Conservation (phyloP, 2,113 vertebrate genomes). For the Menidia beryllina region DNA sequence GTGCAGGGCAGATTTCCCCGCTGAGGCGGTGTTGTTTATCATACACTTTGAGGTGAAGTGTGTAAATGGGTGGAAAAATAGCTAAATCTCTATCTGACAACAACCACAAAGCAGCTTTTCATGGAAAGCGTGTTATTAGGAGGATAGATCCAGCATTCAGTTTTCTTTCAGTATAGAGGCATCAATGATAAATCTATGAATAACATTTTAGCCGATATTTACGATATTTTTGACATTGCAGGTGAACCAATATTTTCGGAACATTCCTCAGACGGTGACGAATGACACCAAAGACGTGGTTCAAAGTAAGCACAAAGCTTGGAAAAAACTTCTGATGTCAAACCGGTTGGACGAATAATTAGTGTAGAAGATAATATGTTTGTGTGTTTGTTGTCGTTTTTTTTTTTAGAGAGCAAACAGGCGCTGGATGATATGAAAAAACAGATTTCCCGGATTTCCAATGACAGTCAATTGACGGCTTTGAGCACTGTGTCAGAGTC, state of each 20-base stretch:
- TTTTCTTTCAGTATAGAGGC: background rate
- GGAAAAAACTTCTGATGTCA: background rate
- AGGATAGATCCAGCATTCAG: background rate
- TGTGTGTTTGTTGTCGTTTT: constrained; percentile 1
- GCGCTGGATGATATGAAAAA: constrained; percentile 62
- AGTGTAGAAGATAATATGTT: background rate
- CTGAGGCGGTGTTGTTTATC: no score
- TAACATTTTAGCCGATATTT: no score
- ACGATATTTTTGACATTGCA: constrained; percentile 45
- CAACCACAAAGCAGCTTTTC: background rate
- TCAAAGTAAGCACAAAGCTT: constrained; percentile 75
- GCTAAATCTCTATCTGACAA: background rate
- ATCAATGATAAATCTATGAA: background rate
- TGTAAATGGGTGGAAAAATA: no score
- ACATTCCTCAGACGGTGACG: constrained; percentile 72
- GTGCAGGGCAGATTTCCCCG: no score
- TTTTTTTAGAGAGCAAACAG: constrained; percentile 68
- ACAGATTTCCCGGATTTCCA: constrained; percentile 63
- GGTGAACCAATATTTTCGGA: constrained; percentile 71
- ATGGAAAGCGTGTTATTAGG: background rate
- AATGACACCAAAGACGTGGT: constrained; percentile 73
- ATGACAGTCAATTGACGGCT: background rate
- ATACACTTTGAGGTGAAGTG: no score
- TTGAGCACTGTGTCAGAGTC: constrained; percentile 17
- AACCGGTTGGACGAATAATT: background rate